phyloP scores from a whole-genome alignment of 1,140 invertebrate genomes.

The Lordiphosa clarofinis region DNA sequence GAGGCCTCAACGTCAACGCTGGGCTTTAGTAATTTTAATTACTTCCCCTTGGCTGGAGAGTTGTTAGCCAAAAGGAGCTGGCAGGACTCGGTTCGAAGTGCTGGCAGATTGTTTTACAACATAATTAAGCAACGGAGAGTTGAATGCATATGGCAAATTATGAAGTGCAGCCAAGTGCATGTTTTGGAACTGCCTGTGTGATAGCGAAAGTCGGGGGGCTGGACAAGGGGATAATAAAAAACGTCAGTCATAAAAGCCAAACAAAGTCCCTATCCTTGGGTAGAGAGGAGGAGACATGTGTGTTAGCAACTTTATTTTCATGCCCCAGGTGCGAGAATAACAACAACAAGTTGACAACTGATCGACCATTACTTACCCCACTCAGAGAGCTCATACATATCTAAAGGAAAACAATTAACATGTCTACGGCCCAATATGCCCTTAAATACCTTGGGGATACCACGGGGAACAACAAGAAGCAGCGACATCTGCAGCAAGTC shows the following conservation, averaged over 20 bases:
- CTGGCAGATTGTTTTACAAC: constrained; percentile 72
- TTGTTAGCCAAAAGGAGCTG: constrained; percentile 27
- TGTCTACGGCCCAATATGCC: not conserved
- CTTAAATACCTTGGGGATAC: not conserved
- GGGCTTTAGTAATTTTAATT: constrained; percentile 72
- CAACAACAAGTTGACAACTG: constrained; percentile 22
- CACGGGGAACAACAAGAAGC: constrained; percentile 1
- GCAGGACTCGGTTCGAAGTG: constrained; percentile 38
- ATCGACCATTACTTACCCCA: not conserved
- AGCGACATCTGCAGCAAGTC: constrained; percentile 69
- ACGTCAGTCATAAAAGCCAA: constrained; percentile 45
- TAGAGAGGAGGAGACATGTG: constrained; percentile 21
- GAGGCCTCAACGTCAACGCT: constrained; percentile 59
- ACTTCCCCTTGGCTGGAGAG: constrained; percentile 56
- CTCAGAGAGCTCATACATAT: not conserved
- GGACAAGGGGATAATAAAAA: constrained; percentile 41
- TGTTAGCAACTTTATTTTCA: constrained; percentile 69
- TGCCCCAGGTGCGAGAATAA: constrained; percentile 49
- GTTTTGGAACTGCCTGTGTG: constrained; percentile 22
- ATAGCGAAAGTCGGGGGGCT: not conserved
- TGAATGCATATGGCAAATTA: constrained; percentile 48
- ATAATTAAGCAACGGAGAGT: constrained; percentile 70
- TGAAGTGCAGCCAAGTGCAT: constrained; percentile 68
- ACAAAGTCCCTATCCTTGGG: constrained; percentile 61
- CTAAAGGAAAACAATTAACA: not conserved